Conservation (phyloP, 2,888 invertebrate genomes). For the Plutella xylostella region DNA sequence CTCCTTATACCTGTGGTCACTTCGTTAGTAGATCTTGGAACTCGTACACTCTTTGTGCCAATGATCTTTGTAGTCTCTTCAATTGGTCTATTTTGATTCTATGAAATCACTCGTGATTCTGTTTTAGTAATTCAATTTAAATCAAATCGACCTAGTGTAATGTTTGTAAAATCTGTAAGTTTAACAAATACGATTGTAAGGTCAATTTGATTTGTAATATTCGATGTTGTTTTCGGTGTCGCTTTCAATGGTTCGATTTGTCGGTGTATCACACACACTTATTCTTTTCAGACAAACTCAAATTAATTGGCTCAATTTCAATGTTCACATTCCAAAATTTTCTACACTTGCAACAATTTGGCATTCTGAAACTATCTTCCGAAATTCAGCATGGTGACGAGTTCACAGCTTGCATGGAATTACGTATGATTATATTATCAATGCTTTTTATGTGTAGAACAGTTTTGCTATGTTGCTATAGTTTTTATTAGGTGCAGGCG, state of each 20-base stretch:
- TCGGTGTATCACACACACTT: constrained; percentile 51
- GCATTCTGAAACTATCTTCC: constrained; percentile 30
- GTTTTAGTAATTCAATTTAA: background rate
- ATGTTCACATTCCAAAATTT: background rate
- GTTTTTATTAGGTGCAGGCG: background rate
- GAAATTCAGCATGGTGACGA: constrained; percentile 61
- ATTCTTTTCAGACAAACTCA: constrained; percentile 40
- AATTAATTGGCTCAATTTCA: constrained; percentile 34
- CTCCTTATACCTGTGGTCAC: constrained; percentile 53
- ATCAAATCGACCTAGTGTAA: background rate
- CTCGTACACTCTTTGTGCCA: background rate
- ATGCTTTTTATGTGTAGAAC: constrained; percentile 64
- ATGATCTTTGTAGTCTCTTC: background rate
- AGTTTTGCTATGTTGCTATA: constrained; percentile 19
- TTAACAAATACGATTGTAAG: too few relatives aligned
- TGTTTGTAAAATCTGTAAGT: background rate
- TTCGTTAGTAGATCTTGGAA: constrained; percentile 45
- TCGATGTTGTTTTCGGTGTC: constrained; percentile 68
- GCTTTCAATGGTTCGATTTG: constrained; percentile 62
- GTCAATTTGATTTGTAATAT: constrained; percentile 43
- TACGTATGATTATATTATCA: constrained; percentile 35
- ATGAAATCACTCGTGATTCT: background rate
- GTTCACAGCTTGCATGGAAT: constrained; percentile 56
- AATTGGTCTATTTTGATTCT: background rate
- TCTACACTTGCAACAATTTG: background rate